phyloP scores from a whole-genome alignment of 2,888 invertebrate species.

The Erpobdella octoculata region DNA sequence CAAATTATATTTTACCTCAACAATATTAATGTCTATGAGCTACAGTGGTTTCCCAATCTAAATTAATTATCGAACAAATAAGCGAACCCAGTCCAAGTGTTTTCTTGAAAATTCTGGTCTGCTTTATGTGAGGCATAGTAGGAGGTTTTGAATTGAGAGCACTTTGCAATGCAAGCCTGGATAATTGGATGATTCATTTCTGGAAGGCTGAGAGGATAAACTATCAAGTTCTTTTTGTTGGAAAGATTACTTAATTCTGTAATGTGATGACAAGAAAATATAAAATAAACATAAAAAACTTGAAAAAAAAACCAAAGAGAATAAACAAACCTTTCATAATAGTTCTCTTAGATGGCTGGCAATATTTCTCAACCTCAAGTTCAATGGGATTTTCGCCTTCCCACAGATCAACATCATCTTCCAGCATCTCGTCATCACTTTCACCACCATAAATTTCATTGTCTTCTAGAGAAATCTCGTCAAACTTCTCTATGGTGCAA shows the following conservation, averaged over 20 bases:
- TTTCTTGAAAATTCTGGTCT: background rate
- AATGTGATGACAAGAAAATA: background rate
- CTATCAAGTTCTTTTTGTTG: too few relatives aligned
- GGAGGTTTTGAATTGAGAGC: background rate
- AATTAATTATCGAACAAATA: too few relatives aligned
- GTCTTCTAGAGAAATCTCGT: constrained; percentile 2
- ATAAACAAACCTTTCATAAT: background rate
- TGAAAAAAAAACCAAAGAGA: too few relatives aligned
- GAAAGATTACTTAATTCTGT: too few relatives aligned
- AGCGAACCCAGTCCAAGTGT: background rate
- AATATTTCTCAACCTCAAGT: constrained; percentile 1
- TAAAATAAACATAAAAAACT: too few relatives aligned
- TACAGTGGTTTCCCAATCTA: too few relatives aligned
- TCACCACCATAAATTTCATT: background rate
- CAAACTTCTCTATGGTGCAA: constrained; percentile 4
- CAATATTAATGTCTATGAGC: too few relatives aligned
- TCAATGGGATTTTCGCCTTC: constrained; percentile 5
- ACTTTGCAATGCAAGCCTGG: background rate
- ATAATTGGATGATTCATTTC: background rate
- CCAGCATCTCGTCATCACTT: background rate
- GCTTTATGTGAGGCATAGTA: background rate
- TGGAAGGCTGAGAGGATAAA: background rate
- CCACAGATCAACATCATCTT: background rate
- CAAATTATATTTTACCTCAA: too few relatives aligned
- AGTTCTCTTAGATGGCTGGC: background rate